A percentile compares a stretch with the other conserved stretches of the same genome.
Evolutionary conservation across 1,140 invertebrate species (phyloP).

Genomic region (Aphaenogaster ashmeadi): DNA sequence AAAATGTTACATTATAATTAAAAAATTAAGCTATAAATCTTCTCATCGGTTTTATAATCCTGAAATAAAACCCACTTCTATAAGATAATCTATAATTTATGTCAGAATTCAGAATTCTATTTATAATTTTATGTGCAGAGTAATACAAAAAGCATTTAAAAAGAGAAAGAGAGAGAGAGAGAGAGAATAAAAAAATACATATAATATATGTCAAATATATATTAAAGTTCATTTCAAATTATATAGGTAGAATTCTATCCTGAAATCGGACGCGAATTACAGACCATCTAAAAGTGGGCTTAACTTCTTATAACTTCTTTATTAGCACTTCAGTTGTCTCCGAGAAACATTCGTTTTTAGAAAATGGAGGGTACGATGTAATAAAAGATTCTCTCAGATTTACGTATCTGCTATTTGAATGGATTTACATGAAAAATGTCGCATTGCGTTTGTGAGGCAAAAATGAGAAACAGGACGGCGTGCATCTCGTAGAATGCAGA

Average conservation of each 20-base stretch:
- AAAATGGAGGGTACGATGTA: not conserved
- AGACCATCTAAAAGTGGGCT: not conserved
- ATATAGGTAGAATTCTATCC: not conserved
- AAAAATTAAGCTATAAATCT: slow-evolving; percentile 5
- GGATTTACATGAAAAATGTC: slow-evolving; percentile 40
- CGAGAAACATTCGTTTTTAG: not conserved
- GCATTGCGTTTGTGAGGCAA: not conserved
- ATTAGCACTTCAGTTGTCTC: not conserved
- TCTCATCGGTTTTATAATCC: slow-evolving; percentile 10
- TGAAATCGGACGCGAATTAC: not conserved
- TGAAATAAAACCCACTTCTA: not conserved
- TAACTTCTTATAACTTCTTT: not conserved
- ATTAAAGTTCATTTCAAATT: not conserved
- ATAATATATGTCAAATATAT: not conserved
- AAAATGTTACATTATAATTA: not conserved
- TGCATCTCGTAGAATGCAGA: slow-evolving; percentile 4
- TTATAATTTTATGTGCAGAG: not conserved
- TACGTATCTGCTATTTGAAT: not conserved
- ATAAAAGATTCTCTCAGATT: not conserved
- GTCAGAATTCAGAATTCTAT: not conserved
- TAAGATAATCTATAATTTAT: not conserved
- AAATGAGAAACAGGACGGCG: not conserved
- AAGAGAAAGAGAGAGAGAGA: no score
- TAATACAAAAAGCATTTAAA: not conserved
- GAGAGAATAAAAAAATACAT: not conserved